Conservation (phyloP, 2,113 vertebrate genomes). For the Tyrannus savana region DNA sequence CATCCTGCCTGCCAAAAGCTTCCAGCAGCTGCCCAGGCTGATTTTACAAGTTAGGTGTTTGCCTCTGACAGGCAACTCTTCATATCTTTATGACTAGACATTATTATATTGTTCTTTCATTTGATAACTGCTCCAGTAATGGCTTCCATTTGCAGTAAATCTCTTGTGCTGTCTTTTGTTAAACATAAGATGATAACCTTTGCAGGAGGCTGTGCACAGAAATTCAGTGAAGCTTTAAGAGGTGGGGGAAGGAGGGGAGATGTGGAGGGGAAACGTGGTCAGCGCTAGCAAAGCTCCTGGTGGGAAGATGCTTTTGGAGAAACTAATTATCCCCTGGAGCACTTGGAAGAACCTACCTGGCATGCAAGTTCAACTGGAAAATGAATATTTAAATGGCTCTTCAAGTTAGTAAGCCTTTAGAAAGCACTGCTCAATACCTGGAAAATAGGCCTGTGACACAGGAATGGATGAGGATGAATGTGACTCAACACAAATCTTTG, state of each 20-base stretch:
- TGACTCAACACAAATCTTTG: neutral
- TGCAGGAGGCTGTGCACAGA: neutral
- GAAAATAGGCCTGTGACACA: neutral
- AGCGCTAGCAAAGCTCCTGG: neutral
- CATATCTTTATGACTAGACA: conserved; percentile 33
- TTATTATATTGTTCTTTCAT: conserved; percentile 68
- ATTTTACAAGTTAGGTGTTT: conserved; percentile 27
- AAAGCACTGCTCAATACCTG: neutral
- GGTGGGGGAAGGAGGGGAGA: neutral
- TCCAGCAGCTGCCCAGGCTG: neutral
- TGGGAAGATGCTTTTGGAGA: conserved; percentile 20
- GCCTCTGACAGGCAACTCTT: conserved; percentile 40
- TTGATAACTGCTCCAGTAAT: conserved; percentile 61
- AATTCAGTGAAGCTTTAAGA: neutral
- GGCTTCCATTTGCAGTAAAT: conserved; percentile 66
- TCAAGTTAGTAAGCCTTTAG: neutral
- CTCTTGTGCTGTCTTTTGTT: conserved; percentile 15
- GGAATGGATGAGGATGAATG: neutral
- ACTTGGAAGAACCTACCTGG: neutral
- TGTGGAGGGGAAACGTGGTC: neutral
- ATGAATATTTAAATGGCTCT: conserved; percentile 32
- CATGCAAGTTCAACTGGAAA: conserved; percentile 34
- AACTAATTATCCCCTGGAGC: conserved; percentile 22
- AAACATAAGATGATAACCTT: conserved; percentile 50
- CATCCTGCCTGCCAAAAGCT: neutral